Evolutionary conservation across 2,888 invertebrate genomes (phyloP), one percentile per base, ranked within the genome.

Genomic region (Heliconius ismenius): DNA sequence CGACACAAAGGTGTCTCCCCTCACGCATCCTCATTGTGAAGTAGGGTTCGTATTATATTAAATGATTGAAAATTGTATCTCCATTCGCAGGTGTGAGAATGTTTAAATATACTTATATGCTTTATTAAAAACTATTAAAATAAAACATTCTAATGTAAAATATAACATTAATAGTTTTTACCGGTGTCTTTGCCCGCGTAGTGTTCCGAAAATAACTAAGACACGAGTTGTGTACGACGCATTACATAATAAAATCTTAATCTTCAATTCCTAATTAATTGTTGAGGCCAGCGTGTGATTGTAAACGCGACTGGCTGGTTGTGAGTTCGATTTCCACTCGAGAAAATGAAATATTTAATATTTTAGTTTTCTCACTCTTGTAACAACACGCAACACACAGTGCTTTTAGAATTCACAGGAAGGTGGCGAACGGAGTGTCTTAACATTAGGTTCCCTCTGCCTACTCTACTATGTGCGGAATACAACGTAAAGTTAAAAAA

Each of bases 21-120:
- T 60, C 67, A 24, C 67, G 67, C 67, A 39, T 67, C 67, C 67
- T 67, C 67, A 24, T 67, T 67, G 43, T 9, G 39, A 15, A 67
- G 39, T 39, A 39, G 39, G n/a, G 36, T 58, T n/a, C 58, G 9
- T 58, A 58, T 65, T 13, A 13, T 13, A 39, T 39, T 36, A 65
- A 39, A 65, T 65, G 39, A 43, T 65, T 39, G 24, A 39, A 39
- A 65, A 65, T 39, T 65, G 39, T 39, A 67, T 24, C 15, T 24
- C 13, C 6, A 36, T 39, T n/a, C 15, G 24, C 67, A 67, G 67
- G 39, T 67, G 39, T 36, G 65, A 13, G 36, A 24, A 39, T 7
- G n/a, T 65, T 32, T 64, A n/a, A 39, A 24, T 60, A 60, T n/a
- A 62, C 26, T 26, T 26, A 62, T 62, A 62, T 62, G 15, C 6